phyloP scores from a whole-genome alignment of 2,113 vertebrate genomes.

The Rallus limicola region DNA sequence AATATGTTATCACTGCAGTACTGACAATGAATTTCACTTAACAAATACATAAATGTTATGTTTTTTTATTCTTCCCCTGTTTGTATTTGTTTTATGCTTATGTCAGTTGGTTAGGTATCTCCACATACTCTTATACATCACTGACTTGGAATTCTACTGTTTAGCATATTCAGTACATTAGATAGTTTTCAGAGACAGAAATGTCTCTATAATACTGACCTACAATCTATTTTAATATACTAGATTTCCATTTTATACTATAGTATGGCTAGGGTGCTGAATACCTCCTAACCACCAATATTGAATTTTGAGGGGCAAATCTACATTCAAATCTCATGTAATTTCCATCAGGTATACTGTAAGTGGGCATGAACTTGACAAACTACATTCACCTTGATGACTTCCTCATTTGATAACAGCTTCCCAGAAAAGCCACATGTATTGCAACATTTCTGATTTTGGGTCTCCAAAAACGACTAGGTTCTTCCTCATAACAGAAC shows the following conservation, averaged over 20 bases:
- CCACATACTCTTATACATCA: background rate
- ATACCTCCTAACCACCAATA: background rate
- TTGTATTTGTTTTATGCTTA: background rate
- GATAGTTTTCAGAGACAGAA: background rate
- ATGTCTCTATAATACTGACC: background rate
- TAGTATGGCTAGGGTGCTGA: background rate
- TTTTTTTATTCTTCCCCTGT: background rate
- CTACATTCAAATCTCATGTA: background rate
- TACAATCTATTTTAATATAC: background rate
- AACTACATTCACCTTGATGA: background rate
- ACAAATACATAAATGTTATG: background rate
- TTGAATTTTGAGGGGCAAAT: background rate
- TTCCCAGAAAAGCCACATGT: background rate
- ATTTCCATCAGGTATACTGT: background rate
- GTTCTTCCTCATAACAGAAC: conserved; percentile 8
- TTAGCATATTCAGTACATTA: rapidly evolving
- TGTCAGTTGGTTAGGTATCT: background rate
- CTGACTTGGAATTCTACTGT: background rate
- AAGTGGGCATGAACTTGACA: background rate
- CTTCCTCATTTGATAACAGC: background rate
- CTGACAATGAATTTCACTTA: background rate
- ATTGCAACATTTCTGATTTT: background rate
- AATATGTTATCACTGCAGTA: background rate
- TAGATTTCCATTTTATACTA: background rate
- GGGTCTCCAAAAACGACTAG: background rate